Conservation (phyloP, 2,113 vertebrate species). For the Sisor rabdophorus region DNA sequence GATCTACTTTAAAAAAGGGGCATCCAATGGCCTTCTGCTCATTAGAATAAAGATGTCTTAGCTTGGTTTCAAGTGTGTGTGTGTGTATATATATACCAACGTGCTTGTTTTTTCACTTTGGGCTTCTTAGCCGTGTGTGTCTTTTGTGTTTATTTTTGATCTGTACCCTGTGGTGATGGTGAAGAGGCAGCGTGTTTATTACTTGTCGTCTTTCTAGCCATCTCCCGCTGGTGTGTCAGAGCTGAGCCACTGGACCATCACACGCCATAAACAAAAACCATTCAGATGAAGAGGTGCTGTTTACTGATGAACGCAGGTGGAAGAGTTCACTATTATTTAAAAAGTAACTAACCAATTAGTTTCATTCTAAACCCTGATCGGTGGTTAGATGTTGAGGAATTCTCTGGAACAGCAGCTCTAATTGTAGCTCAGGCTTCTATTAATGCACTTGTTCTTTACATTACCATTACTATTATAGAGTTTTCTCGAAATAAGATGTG, state of each 20-base stretch:
- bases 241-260: conserved; percentile 14
- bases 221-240: conserved; percentile 27
- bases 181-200: conserved; percentile 17
- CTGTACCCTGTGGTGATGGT: conserved; percentile 9
- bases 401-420: not conserved
- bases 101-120: conserved; percentile 3
- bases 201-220: not conserved
- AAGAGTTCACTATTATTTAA: too few relatives aligned
- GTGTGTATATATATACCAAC: not conserved
- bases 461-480: not conserved
- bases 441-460: not conserved
- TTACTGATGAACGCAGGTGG: not conserved
- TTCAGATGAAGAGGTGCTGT: conserved; percentile 5
- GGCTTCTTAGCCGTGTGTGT: conserved; percentile 5
- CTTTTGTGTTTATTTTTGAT: conserved; percentile 29
- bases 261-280: not conserved
- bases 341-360: too few relatives aligned
- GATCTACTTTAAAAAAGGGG: too few relatives aligned
- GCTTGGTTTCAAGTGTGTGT: not conserved
- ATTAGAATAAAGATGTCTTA: too few relatives aligned
- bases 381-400: not conserved
- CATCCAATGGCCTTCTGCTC: too few relatives aligned
- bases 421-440: not conserved
- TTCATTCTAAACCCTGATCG: not conserved
- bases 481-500: not conserved